These are phyloP conservation scores for Urophycis tenuis DNA, from an alignment of 2,797 vertebrate genomes.

Conservation along the genomic window DNA sequence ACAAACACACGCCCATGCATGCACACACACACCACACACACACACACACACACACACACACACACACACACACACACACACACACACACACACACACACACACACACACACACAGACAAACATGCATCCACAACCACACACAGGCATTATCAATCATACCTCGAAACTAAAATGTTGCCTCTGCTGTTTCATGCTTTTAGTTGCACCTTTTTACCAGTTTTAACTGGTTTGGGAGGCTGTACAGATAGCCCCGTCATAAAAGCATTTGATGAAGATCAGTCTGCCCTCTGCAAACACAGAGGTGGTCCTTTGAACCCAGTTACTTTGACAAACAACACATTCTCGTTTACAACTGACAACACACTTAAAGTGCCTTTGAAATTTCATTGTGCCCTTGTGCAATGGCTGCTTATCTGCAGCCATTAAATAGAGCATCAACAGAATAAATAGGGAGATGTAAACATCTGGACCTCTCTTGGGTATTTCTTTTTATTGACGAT, in stretches of 20 bases:
- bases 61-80: constrained; percentile 14
- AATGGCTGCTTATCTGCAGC: not conserved
- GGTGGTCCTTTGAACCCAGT: constrained; percentile 1
- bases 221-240: not conserved
- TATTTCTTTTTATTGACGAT: not conserved
- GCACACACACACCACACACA: constrained; percentile 1
- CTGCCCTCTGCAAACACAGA: not conserved
- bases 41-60: constrained; percentile 33
- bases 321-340: constrained; percentile 1
- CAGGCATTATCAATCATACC: not conserved
- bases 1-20: constrained; percentile 11
- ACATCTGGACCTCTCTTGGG: not conserved
- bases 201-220: not conserved
- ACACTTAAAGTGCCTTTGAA: constrained; percentile 2
- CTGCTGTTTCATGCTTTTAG: not conserved
- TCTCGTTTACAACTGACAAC: not conserved
- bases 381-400: not conserved
- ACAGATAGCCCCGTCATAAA: not conserved
- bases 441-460: not conserved
- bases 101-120: not conserved
- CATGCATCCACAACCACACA: not conserved
- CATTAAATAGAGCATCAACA: not conserved
- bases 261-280: not conserved
- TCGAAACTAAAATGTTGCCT: not conserved
- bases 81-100: constrained; percentile 1